A percentile compares a stretch with the other conserved stretches of the same genome.
Evolutionary conservation across 2,888 invertebrate species (phyloP).

Genomic region (Rhagonycha fulva): DNA sequence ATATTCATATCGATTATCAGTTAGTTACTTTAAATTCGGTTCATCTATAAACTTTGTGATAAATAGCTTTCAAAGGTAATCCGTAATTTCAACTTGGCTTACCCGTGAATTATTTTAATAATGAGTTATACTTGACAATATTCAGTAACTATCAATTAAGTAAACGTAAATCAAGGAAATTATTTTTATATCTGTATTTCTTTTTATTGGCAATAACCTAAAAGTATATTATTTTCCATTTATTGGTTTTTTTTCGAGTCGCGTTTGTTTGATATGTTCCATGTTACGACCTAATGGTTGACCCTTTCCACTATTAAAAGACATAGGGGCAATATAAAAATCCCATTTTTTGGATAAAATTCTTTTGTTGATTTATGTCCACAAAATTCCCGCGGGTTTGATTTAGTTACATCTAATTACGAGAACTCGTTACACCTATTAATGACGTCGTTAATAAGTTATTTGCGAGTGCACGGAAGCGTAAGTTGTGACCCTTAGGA

Average conservation of each 20-base stretch:
- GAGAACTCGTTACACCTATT: constrained; percentile 26
- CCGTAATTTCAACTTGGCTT: neutral
- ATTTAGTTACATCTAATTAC: constrained; percentile 19
- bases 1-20: neutral
- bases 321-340: constrained; percentile 40
- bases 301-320: constrained; percentile 38
- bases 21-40: neutral
- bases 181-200: neutral
- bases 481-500: constrained; percentile 16
- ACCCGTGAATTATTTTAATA: neutral
- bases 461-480: constrained; percentile 26
- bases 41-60: neutral
- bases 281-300: constrained; percentile 36
- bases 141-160: neutral
- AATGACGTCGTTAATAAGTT: constrained; percentile 28
- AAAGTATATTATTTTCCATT: constrained; percentile 40
- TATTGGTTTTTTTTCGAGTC: constrained; percentile 37
- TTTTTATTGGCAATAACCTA: constrained; percentile 23
- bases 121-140: neutral
- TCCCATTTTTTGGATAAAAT: constrained; percentile 14
- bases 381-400: neutral
- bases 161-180: neutral
- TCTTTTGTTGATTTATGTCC: constrained; percentile 1
- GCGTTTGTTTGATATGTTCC: constrained; percentile 37
- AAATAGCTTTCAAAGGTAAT: neutral